These are phyloP conservation scores for Galbula dea DNA, from an alignment of 2,113 vertebrate species.

Conservation along the genomic window DNA sequence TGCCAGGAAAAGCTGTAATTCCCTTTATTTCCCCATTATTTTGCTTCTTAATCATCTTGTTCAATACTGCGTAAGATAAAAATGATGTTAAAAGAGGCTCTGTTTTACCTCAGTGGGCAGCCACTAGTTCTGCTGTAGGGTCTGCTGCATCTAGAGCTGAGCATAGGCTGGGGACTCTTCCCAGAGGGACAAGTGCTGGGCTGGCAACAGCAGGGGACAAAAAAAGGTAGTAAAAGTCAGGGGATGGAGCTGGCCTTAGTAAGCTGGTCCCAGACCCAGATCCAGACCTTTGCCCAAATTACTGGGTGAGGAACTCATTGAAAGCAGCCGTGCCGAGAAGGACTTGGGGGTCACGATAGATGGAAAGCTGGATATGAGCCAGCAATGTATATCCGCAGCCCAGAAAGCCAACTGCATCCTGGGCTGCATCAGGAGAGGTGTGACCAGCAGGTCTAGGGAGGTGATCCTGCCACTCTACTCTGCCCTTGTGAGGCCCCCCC, in stretches of 20 bases:
- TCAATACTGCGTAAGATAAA: constrained; percentile 10
- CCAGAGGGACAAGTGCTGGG: neutral
- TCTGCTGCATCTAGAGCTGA: neutral
- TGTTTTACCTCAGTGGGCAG: constrained; percentile 25
- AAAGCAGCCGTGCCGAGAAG: too few species aligned
- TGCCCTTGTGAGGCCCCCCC: too few species aligned
- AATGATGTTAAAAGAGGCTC: neutral
- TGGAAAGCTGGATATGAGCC: too few species aligned
- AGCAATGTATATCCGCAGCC: too few species aligned
- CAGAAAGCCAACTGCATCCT: too few species aligned
- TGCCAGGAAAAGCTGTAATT: constrained; percentile 39
- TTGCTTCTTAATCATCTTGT: constrained; percentile 46
- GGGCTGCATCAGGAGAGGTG: too few species aligned
- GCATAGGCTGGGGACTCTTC: neutral
- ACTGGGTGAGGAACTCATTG: too few species aligned
- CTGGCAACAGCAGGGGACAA: neutral
- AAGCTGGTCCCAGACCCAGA: neutral
- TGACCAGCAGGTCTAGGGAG: too few species aligned
- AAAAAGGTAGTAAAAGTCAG: neutral
- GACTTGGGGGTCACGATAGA: too few species aligned
- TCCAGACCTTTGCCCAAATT: neutral
- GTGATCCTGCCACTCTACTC: too few species aligned
- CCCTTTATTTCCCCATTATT: constrained; percentile 53
- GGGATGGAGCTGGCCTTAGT: neutral
- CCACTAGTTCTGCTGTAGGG: neutral